Evolutionary conservation across 2,888 invertebrate species (phyloP), one percentile per base, ranked within the genome.

Genomic region (Nipponacmea schrenckii): DNA sequence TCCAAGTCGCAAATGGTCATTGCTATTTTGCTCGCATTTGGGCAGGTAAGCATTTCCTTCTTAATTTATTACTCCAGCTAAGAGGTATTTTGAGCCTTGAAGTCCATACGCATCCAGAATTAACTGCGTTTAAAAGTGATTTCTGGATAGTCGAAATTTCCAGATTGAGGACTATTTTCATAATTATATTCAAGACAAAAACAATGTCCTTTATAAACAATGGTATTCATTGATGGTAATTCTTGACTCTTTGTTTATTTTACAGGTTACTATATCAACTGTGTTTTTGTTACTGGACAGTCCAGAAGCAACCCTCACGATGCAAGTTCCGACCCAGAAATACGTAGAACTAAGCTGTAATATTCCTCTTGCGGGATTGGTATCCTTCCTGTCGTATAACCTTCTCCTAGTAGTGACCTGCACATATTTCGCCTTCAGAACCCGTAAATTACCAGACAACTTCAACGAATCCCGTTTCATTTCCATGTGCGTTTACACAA

Each of bases 391-490:
- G 62, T 68, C 73, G 67, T 85, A 82, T 77, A 84, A 85, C 77
- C 71, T 82, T 8, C 56, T 84, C 4, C 79, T 85, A 63, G 79
- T 86, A 14, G 45, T 81, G 26, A 72, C 81, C 56, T 82, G 83
- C 66, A 77, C 84, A 2, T 74, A 80, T 50, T 82, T 82, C 67
- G 85, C 85, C 56, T 85, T 85, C 74, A 84, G 83, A 70, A 82
- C 84, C 27, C 72, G 86, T 31, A 83, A 82, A 69, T 76, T 84
- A 12, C 86, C 86, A 15, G 84, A 85, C 72, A 85, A 84, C 68
- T 86, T 82, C 77, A 86, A 85, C 76, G 86, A 86, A 78, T 83
- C 84, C 0, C 78, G 82, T 4, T 84, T 82, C 74, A 84, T 82
- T 64, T 75, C 80, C 15, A 78, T 84, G 76, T 83, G 83, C 64